Percentiles rank a stretch among this genome's conserved stretches.
These are phyloP conservation scores for Unio pictorum DNA, from an alignment of 2,888 invertebrate species.

Conservation along the genomic window DNA sequence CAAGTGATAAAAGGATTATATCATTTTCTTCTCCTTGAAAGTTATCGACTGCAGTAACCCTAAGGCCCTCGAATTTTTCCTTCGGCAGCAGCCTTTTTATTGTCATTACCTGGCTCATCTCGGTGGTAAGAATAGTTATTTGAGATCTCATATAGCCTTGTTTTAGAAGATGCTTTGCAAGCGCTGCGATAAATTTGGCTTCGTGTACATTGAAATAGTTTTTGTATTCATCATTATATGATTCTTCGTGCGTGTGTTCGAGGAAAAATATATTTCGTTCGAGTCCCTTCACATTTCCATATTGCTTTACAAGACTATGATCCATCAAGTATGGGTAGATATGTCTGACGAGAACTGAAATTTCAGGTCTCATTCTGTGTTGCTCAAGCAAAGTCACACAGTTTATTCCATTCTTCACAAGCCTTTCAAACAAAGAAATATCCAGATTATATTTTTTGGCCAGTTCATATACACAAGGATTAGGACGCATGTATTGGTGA, in stretches of 20 bases:
- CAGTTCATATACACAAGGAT: constrained; percentile 80
- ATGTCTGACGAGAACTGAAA: constrained; percentile 53
- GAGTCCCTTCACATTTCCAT: constrained; percentile 57
- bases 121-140: constrained; percentile 67
- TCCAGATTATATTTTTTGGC: constrained; percentile 80
- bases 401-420: constrained; percentile 79
- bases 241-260: constrained; percentile 27
- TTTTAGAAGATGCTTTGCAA: constrained; percentile 60
- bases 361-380: constrained; percentile 69
- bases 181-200: constrained; percentile 27
- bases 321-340: constrained; percentile 63
- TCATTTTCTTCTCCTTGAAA: constrained; percentile 71
- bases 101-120: constrained; percentile 61
- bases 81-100: constrained; percentile 47
- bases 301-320: constrained; percentile 49
- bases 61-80: constrained; percentile 42
- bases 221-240: constrained; percentile 18
- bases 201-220: constrained; percentile 37
- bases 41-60: constrained; percentile 64
- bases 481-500: constrained; percentile 86
- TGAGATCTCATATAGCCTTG: constrained; percentile 60
- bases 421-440: constrained; percentile 86
- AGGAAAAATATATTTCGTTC: constrained; percentile 61
- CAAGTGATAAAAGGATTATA: constrained; percentile 69
- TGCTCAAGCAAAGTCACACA: constrained; percentile 67